These are phyloP conservation scores for Diarsia dahlii DNA, from an alignment of 2,888 invertebrate species.

Conservation along the genomic window DNA sequence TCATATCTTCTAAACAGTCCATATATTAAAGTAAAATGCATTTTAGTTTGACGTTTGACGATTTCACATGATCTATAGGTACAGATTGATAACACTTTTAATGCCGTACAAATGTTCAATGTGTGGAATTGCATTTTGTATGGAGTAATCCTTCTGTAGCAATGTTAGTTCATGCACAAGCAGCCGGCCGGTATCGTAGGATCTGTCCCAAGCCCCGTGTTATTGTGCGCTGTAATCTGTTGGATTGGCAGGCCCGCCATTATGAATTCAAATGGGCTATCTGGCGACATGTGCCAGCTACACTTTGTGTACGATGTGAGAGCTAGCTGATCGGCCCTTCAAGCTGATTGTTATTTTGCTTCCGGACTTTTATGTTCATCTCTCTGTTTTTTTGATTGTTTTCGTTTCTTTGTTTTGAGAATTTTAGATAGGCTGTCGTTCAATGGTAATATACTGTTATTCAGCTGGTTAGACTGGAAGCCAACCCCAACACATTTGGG, in stretches of 20 bases:
- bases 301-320: slow-evolving; percentile 31
- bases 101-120: background rate
- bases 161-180: background rate
- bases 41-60: background rate
- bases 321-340: slow-evolving; percentile 12
- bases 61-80: background rate
- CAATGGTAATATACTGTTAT: too few relatives aligned
- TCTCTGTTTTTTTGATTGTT: background rate
- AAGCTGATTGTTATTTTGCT: slow-evolving; percentile 13
- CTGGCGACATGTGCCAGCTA: slow-evolving; percentile 60
- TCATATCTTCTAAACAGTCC: background rate
- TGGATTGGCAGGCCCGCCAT: slow-evolving; percentile 55
- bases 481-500: too few relatives aligned
- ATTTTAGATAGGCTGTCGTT: too few relatives aligned
- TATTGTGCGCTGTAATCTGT: slow-evolving; percentile 60
- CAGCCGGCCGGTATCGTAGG: slow-evolving; percentile 25
- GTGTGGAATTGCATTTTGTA: background rate
- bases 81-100: background rate
- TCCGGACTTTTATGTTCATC: background rate
- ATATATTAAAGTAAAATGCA: background rate
- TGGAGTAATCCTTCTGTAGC: background rate
- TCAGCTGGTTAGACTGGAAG: too few relatives aligned
- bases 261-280: slow-evolving; percentile 69
- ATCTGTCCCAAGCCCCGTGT: slow-evolving; percentile 46
- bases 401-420: background rate